Percentiles rank a stretch among this genome's conserved stretches.
Conservation (phyloP, 2,888 invertebrate species). For the Empis stercorea region DNA sequence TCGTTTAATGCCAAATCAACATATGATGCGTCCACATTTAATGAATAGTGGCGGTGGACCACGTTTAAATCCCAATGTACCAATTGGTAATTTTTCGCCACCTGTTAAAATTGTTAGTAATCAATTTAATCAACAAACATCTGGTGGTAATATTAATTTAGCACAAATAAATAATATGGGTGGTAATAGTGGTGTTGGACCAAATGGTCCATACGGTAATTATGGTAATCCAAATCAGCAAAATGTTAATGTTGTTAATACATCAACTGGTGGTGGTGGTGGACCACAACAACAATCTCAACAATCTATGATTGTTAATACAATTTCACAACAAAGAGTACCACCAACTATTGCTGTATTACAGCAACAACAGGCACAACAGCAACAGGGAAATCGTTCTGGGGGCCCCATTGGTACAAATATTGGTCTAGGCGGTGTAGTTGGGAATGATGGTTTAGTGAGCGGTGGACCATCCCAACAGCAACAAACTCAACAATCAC, state of each 20-base stretch:
- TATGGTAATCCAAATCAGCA: slow-evolving; percentile 17
- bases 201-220: slow-evolving; percentile 29
- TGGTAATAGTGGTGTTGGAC: slow-evolving; percentile 16
- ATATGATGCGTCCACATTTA: slow-evolving; percentile 33
- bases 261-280: slow-evolving; percentile 20
- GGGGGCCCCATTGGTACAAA: slow-evolving; percentile 37
- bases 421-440: slow-evolving; percentile 40
- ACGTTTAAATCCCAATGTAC: slow-evolving; percentile 41
- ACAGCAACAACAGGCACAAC: slow-evolving; percentile 26
- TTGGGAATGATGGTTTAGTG: slow-evolving; percentile 41
- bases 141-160: slow-evolving; percentile 14
- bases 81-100: slow-evolving; percentile 24
- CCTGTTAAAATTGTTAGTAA: not conserved
- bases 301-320: slow-evolving; percentile 10
- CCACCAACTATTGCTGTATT: slow-evolving; percentile 23
- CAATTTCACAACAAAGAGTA: slow-evolving; percentile 39
- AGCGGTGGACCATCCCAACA: slow-evolving; percentile 39
- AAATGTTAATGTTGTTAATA: slow-evolving; percentile 24
- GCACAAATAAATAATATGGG: slow-evolving; percentile 33
- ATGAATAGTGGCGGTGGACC: slow-evolving; percentile 35
- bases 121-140: slow-evolving; percentile 16
- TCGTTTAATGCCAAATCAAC: slow-evolving; percentile 31
- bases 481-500: slow-evolving; percentile 54
- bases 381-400: slow-evolving; percentile 33
- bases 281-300: slow-evolving; percentile 18